These are phyloP conservation scores for Microdon myrmicae DNA, from an alignment of 2,888 invertebrate genomes.

Conservation along the genomic window DNA sequence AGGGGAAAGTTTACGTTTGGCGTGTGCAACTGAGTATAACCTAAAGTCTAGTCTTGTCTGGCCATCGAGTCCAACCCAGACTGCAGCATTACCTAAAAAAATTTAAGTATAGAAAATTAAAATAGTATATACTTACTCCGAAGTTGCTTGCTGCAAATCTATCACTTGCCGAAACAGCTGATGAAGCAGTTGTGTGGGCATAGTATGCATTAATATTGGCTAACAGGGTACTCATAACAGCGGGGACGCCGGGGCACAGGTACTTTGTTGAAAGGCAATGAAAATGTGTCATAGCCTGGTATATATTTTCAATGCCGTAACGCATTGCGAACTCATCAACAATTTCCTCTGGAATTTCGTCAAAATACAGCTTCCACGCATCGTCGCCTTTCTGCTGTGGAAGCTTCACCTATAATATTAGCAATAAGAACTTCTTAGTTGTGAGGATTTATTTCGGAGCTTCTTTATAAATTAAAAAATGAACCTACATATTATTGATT, in stretches of 20 bases:
- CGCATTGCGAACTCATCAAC: conserved; percentile 99
- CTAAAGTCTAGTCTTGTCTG: no score
- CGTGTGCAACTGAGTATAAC: no score
- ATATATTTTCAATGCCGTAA: conserved; percentile 99
- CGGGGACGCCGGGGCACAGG: conserved; percentile 98
- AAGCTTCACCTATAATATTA: conserved; percentile 70
- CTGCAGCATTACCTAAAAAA: no score
- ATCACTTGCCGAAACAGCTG: conserved; percentile 98
- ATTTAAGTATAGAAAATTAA: conserved; percentile 1
- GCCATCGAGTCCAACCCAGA: no score
- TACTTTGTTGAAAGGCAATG: conserved; percentile 99
- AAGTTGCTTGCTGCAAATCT: conserved; percentile 99
- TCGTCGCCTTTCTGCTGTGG: conserved; percentile 97
- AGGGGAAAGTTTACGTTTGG: no score
- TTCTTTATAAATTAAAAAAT: neutral
- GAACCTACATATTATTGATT: neutral
- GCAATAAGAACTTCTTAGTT: neutral
- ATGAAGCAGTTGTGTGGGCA: conserved; percentile 96
- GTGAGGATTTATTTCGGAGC: conserved; percentile 6
- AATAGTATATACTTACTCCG: conserved; percentile 80
- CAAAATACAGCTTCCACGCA: conserved; percentile 99
- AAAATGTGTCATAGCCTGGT: conserved; percentile 88
- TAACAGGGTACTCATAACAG: conserved; percentile 97
- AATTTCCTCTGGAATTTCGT: conserved; percentile 97
- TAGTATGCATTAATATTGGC: conserved; percentile 99